Evolutionary conservation across 1,140 invertebrate genomes (phyloP), one percentile per base, ranked within the genome.

Genomic region (Drosophila lowei): DNA sequence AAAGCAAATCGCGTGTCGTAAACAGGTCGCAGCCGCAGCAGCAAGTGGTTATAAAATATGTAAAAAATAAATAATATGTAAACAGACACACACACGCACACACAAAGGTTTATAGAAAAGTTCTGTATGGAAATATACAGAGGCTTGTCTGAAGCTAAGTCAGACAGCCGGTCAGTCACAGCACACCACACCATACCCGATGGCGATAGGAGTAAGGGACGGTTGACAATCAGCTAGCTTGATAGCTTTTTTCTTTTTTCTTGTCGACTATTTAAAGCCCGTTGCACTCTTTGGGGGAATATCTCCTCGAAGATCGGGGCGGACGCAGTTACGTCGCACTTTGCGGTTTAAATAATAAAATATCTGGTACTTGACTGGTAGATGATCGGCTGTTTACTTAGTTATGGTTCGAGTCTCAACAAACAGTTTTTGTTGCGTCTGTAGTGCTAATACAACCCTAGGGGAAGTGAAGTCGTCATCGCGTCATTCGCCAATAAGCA

Each of bases 1-100:
- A 84, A 86, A 56, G 77, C 72, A 73, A 86, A 84, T 86, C 67
- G 80, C 67, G 53, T 70, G 77, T 86, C 80, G 81, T 84, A 86
- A 84, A 86, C 66, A 86, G 84, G 75, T 80, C 81, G 56, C 44
- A 73, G 60, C 9, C 64, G 50, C 59, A 72, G 5, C 13, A 68
- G 50, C 59, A 72, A 55, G 48, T 72, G 70, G 43, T 68, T 70
- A 72, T 72, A 75, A 74, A 44, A 75, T 74, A 83, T 78, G 58
- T 63, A 75, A 72, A 9, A 79, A 72, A 72, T 75, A 79, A 84
- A 79, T 65, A 65, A 85, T 68, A 84, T 77, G 66, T 67, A 80
- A 72, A 63, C 60, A 56, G 55, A 59, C 43, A 16, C 13, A 64
- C 23, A 58, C 46, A 46, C 23, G 4, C 23, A 3, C 23, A 25